Evolutionary conservation across 2,888 invertebrate species (phyloP), one percentile per base, ranked within the genome.

Genomic region (Oasisia sp.): DNA sequence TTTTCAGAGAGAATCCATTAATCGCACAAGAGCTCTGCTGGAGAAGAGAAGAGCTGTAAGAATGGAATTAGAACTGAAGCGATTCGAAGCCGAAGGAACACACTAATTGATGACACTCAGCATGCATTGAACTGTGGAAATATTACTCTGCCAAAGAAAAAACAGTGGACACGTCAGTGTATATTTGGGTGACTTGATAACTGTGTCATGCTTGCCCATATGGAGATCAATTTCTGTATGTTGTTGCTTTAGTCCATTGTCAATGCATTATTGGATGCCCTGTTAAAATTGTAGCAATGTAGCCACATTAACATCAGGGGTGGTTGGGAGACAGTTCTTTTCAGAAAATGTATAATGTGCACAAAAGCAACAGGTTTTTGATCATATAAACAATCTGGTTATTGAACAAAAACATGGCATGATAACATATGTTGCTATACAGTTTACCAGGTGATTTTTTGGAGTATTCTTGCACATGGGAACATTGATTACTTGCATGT

Each of bases 1-100:
- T 38, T 93, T 92, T 32, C 92, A 93, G 93, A 91, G 92, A 92
- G 91, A 92, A 32, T 58, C 91, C 32, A 92, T 93, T 14, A 90
- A 91, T 32, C 91, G 91, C 45, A 92, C 93, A 19, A 93, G 93
- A 50, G 91, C 90, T 9, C 45, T 91, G 32, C n/a, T 92, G 50
- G 93, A 93, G 91, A 91, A 74, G 89, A 92, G 92, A 91, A 90
- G 91, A 74, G 92, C 93, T 92, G 91, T 92, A 32, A 91, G 92
- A 89, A 56, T 93, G 19, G 93, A 93, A 92, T 92, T 74, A 91
- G 91, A 93, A 91, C n/a, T 92, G 74, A 74, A 74, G 74, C n/a
- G 74, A 74, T 27, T n/a, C 7, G 74, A 74, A 27, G 74, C 27
- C 27, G 74, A 74, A 5, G 27, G 74, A 14, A 27, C 74, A 74